phyloP scores from a whole-genome alignment of 2,113 vertebrate genomes.

The Nyctereutes procyonoides region DNA sequence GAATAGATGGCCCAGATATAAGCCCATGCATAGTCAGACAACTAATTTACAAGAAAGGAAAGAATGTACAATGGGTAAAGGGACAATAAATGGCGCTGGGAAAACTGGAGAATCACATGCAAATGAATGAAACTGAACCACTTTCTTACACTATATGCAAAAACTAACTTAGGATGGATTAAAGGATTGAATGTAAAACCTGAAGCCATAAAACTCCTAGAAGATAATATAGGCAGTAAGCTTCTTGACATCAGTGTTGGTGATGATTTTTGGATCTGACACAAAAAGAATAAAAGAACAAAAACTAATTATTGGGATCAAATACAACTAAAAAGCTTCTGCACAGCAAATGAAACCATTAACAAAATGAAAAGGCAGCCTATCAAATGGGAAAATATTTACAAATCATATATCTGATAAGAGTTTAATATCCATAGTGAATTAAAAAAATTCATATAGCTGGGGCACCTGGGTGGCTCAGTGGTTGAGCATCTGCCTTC shows the following conservation, averaged over 20 bases:
- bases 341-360: background rate
- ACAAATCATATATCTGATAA: background rate
- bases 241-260: background rate
- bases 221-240: background rate
- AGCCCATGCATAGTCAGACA: background rate
- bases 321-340: background rate
- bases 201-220: background rate
- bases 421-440: background rate
- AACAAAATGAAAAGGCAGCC: background rate
- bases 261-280: background rate
- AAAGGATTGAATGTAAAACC: background rate
- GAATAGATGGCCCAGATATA: background rate
- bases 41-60: background rate
- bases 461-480: no score
- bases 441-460: no score
- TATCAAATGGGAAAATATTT: background rate
- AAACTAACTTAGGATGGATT: background rate
- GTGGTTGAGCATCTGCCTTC: no score
- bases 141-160: background rate
- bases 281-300: background rate
- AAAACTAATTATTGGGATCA: background rate
- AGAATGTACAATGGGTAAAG: background rate
- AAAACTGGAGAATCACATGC: background rate
- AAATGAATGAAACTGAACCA: background rate
- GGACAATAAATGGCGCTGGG: background rate